Percentiles rank a stretch among this genome's conserved stretches.
Conservation (phyloP, 2,888 invertebrate species). For the Cryptocheilus praepositus region DNA sequence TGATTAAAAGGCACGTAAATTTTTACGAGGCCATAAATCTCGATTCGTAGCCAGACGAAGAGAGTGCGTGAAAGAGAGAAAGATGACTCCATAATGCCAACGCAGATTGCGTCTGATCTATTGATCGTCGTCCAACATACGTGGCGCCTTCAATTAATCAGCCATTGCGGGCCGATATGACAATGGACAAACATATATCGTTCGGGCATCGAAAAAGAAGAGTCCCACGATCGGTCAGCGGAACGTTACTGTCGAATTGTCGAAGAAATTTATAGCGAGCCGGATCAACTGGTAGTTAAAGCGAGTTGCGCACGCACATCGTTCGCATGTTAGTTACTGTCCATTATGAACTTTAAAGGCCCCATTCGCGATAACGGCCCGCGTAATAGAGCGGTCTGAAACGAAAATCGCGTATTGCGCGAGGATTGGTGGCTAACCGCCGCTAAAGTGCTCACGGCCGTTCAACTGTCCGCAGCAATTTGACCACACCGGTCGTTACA, state of each 20-base stretch:
- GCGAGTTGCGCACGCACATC: conserved; percentile 25
- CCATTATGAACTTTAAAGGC: conserved; percentile 34
- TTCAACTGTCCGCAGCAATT: no score
- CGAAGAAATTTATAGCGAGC: conserved; percentile 32
- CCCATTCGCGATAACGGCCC: conserved; percentile 29
- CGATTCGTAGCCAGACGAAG: not conserved
- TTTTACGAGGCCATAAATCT: conserved; percentile 4
- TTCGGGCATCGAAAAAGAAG: no score
- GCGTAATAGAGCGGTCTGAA: conserved; percentile 23
- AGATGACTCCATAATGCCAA: no score
- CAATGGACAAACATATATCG: no score
- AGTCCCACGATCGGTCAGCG: no score
- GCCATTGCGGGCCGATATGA: no score
- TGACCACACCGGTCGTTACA: no score
- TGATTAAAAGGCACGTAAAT: no score
- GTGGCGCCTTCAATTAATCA: no score
- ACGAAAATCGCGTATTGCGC: conserved; percentile 25
- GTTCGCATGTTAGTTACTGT: conserved; percentile 26
- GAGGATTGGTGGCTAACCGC: conserved; percentile 21
- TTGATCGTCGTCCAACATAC: no score
- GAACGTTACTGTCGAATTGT: not conserved
- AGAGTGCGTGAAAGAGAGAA: no score
- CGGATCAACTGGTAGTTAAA: conserved; percentile 41
- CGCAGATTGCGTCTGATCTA: no score
- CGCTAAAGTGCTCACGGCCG: not conserved